Base-by-base conservation (phyloP, 2,113 vertebrate genomes). In the Danionella cerebrum region DNA sequence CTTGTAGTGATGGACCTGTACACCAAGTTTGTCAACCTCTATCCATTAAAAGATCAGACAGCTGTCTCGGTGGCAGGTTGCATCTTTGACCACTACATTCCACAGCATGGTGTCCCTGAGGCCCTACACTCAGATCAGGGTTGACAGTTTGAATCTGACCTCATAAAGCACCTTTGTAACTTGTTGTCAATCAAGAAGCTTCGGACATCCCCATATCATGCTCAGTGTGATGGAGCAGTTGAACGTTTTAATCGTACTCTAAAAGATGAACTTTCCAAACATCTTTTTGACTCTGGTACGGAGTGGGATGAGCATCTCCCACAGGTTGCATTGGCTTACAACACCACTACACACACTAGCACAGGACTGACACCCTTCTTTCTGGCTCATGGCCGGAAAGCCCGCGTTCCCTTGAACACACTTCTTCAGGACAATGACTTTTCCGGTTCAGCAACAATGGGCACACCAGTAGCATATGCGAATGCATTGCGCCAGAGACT, bases 291-390 rank as follows among this genome's bases (percentile, higher is more conserved):
- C 24, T 38, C 27, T 7, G 18, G 60, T 18, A 16, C 2, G 2
- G 59, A 71, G 3, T 71, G 60, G 69, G 31, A 71, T n/a, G 21
- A 65, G 21, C 52, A 57, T 18, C 33, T 72, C 6, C 31, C 52
- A 6, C 62, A 65, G 33, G 18, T 65, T 2, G 31, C 31, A 53
- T 25, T 65, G 21, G 62, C 53, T 10, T 59, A 66, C 5, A 72
- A 72, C 44, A 67, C 31, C 6, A 52, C 21, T 10, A 62, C 16
- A 13, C 70, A 72, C 27, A 22, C 41, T 1, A 57, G 51, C 14
- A 59, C 44, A 5, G 24, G 63, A 5, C 50, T 67, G 13, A 72
- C 35, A 6, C 44, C 53, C 4, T 72, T 66, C 16, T 66, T 22
- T 24, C 4, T 72, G 10, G 53, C 31, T 18, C 59, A 67, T 50